Evolutionary conservation across 2,888 invertebrate genomes (phyloP).

Genomic region (Trissolcus japonicus): DNA sequence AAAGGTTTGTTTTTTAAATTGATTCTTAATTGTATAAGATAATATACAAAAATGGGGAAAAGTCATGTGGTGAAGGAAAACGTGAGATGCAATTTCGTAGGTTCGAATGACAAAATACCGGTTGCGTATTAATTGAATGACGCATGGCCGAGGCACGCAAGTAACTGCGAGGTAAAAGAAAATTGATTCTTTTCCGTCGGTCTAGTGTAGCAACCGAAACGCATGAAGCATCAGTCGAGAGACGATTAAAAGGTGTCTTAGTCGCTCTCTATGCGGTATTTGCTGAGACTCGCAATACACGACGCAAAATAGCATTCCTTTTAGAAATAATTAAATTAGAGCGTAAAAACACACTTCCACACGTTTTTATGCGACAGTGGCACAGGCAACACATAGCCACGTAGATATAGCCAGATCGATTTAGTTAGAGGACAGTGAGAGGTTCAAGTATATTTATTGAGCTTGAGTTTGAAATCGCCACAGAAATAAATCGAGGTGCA

Average conservation of each 20-base stretch:
- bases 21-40: no score
- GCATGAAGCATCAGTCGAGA: slow-evolving; percentile 45
- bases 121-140: slow-evolving; percentile 27
- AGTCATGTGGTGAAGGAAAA: no score
- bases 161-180: slow-evolving; percentile 13
- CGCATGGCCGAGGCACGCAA: slow-evolving; percentile 26
- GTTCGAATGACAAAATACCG: no score
- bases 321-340: slow-evolving; percentile 56
- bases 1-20: no score
- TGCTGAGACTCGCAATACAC: slow-evolving; percentile 52
- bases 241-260: slow-evolving; percentile 33
- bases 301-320: slow-evolving; percentile 54
- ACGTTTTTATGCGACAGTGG: slow-evolving; percentile 56
- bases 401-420: slow-evolving; percentile 56
- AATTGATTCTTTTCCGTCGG: slow-evolving; percentile 20
- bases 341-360: slow-evolving; percentile 56
- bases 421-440: slow-evolving; percentile 49
- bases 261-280: slow-evolving; percentile 5
- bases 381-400: slow-evolving; percentile 57
- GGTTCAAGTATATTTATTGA: slow-evolving; percentile 53
- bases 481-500: slow-evolving; percentile 56
- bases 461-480: slow-evolving; percentile 51
- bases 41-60: no score
- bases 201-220: slow-evolving; percentile 32
- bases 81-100: no score